Conservation (phyloP, 2,888 invertebrate genomes). For the Scelioninae gen. 2 region DNA sequence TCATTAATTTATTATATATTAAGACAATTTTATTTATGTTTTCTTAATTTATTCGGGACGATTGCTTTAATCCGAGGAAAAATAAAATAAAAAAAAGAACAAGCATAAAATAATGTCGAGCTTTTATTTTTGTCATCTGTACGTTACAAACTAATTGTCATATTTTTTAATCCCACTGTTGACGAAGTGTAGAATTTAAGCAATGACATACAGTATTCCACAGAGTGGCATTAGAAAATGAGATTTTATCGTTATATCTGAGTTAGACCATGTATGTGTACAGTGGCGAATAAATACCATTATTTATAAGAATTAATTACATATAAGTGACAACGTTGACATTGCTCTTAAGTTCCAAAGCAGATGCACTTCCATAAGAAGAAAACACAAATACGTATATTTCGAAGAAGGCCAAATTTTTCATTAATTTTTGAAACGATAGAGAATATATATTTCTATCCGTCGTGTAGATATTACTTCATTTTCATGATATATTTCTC, state of each 20-base stretch:
- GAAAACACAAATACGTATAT: conserved; percentile 1
- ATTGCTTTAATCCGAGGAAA: conserved; percentile 34
- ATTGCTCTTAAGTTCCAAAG: conserved; percentile 37
- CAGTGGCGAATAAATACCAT: conserved; percentile 68
- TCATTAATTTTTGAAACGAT: conserved; percentile 43
- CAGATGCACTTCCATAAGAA: neutral
- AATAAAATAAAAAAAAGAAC: neutral
- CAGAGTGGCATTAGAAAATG: conserved; percentile 71
- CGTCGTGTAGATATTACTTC: conserved; percentile 52
- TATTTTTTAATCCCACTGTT: conserved; percentile 62
- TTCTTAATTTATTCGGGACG: conserved; percentile 43
- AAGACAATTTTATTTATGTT: conserved; percentile 35
- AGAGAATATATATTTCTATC: conserved; percentile 52
- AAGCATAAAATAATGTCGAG: conserved; percentile 37
- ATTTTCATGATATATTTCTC: conserved; percentile 53
- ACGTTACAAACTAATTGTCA: conserved; percentile 50
- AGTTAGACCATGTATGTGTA: conserved; percentile 71
- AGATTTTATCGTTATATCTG: conserved; percentile 72
- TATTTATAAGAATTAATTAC: conserved; percentile 55
- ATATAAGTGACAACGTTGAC: conserved; percentile 34
- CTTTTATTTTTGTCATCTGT: conserved; percentile 54
- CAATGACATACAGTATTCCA: conserved; percentile 71
- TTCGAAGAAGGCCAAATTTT: conserved; percentile 53
- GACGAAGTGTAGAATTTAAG: conserved; percentile 65
- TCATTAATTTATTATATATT: conserved; percentile 52